phyloP scores from a whole-genome alignment of 2,797 vertebrate species.

The Thripadectes ignobilis region DNA sequence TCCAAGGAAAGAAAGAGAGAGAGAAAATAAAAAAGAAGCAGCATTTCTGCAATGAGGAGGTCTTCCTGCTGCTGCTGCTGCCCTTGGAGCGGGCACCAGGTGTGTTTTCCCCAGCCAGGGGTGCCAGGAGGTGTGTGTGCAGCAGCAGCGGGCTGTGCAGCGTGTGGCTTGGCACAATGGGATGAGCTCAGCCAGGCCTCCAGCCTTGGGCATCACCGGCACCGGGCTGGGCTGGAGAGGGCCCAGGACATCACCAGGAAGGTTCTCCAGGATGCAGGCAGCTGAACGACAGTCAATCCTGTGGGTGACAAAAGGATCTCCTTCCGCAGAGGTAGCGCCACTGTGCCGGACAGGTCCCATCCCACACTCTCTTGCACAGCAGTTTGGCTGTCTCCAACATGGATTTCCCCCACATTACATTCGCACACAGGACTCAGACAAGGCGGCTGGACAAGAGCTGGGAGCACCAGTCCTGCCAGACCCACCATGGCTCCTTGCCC shows the following conservation, averaged over 20 bases:
- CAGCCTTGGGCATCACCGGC: accelerated
- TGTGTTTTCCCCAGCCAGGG: not conserved
- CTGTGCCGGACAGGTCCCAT: not conserved
- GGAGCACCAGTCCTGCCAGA: not conserved
- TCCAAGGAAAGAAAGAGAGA: not conserved
- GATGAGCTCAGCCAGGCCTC: not conserved
- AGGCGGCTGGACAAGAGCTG: not conserved
- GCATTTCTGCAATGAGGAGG: not conserved
- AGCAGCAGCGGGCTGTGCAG: not conserved
- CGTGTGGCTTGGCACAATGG: accelerated
- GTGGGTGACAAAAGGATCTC: not conserved
- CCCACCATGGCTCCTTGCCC: accelerated
- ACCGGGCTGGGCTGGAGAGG: not conserved
- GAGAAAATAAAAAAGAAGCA: not conserved
- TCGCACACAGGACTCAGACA: accelerated
- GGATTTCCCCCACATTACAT: not conserved
- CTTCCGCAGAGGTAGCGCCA: not conserved
- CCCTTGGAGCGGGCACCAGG: accelerated
- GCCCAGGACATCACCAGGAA: not conserved
- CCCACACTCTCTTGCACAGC: accelerated
- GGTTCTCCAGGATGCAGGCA: not conserved
- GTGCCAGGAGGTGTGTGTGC: not conserved
- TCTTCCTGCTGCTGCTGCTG: not conserved
- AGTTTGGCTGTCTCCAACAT: accelerated
- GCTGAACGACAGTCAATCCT: not conserved